Evolutionary conservation across 2,888 invertebrate genomes (phyloP).

Genomic region (Physocephala rufipes): DNA sequence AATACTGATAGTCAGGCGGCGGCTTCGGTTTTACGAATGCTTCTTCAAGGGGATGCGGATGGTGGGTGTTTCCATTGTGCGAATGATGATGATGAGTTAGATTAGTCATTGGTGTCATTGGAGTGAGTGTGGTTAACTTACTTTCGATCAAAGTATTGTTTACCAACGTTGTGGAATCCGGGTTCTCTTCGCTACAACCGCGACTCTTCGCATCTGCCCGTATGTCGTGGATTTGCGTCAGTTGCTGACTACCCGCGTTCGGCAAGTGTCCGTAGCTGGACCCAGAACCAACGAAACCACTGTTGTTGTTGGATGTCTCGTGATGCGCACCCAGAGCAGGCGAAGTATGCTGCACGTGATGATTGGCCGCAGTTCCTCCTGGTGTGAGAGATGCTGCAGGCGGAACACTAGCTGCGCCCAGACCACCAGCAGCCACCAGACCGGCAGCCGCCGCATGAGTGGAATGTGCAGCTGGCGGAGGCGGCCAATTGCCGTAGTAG

Average conservation of each 20-base stretch:
- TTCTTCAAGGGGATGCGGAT: constrained; percentile 56
- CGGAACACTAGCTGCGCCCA: constrained; percentile 36
- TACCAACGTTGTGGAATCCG: constrained; percentile 76
- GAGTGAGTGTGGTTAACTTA: constrained; percentile 65
- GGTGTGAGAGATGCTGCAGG: constrained; percentile 46
- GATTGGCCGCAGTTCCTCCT: constrained; percentile 33
- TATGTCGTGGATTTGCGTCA: constrained; percentile 54
- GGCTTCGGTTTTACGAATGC: constrained; percentile 66
- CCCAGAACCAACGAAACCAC: constrained; percentile 48
- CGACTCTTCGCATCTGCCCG: constrained; percentile 63
- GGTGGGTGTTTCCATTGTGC: constrained; percentile 48
- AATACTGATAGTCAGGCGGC: constrained; percentile 64
- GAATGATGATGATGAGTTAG: constrained; percentile 52
- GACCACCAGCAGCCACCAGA: constrained; percentile 25
- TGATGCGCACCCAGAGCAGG: constrained; percentile 52
- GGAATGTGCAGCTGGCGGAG: constrained; percentile 68
- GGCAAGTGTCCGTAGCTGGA: constrained; percentile 58
- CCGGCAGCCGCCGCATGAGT: constrained; percentile 54
- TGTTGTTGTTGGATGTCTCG: constrained; percentile 65
- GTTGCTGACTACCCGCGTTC: constrained; percentile 51
- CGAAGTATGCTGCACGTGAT: constrained; percentile 49
- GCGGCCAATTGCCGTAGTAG: constrained; percentile 72
- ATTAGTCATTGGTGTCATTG: constrained; percentile 66
- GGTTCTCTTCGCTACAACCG: constrained; percentile 72
- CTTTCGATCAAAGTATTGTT: constrained; percentile 67